phyloP scores from a whole-genome alignment of 2,113 vertebrate genomes.

The Syrmaticus mikado region DNA sequence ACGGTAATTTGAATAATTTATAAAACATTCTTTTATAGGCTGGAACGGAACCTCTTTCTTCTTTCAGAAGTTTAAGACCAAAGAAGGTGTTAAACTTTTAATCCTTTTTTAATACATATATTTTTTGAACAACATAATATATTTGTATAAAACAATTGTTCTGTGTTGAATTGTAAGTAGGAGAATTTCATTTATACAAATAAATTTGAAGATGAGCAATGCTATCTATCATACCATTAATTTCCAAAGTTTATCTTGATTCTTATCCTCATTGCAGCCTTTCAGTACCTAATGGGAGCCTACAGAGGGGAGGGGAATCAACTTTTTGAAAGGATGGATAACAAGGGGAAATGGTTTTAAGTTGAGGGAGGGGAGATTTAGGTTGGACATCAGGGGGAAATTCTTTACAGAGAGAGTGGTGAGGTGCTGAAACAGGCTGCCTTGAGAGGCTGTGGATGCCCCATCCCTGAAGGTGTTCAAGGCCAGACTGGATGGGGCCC shows the following conservation, averaged over 20 bases:
- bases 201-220: neutral
- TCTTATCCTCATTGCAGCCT: too few species aligned
- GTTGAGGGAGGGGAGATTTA: too few species aligned
- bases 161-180: neutral
- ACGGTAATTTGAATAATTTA: neutral
- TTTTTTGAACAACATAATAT: neutral
- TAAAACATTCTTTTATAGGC: neutral
- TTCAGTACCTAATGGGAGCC: too few species aligned
- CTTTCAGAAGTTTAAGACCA: neutral
- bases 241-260: neutral
- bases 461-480: too few species aligned
- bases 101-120: neutral
- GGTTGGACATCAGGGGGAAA: too few species aligned
- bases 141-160: neutral
- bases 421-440: too few species aligned
- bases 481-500: too few species aligned
- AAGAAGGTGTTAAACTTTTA: neutral
- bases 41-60: neutral
- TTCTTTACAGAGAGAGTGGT: too few species aligned
- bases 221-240: neutral
- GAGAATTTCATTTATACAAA: neutral
- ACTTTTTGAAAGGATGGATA: too few species aligned
- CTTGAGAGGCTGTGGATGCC: too few species aligned
- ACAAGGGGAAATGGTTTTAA: too few species aligned
- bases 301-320: too few species aligned